Percentiles rank a stretch among this genome's conserved stretches.
Conservation (phyloP, 2,113 vertebrate species). For the Myotis brandtii region DNA sequence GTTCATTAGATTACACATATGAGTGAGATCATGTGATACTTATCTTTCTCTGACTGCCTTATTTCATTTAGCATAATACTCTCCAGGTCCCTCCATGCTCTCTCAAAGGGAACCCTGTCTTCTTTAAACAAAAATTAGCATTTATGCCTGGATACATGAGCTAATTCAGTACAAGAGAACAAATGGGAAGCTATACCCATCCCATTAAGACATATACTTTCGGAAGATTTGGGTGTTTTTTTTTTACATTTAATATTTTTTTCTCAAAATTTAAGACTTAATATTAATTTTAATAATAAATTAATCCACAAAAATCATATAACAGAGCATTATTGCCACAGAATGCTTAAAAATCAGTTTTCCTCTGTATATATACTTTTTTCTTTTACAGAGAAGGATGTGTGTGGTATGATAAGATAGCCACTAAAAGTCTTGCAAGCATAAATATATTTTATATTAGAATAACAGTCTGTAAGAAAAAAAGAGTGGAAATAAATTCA, state of each 20-base stretch:
- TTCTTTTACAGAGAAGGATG: not conserved
- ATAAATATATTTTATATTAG: constrained; percentile 16
- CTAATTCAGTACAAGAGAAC: not conserved
- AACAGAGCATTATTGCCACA: not conserved
- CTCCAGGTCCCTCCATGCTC: too few relatives aligned
- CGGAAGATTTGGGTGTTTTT: not conserved
- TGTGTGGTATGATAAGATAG: not conserved
- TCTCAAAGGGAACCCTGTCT: too few relatives aligned
- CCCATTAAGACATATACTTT: not conserved
- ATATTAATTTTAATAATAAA: not conserved
- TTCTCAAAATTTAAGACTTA: not conserved
- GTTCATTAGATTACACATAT: too few relatives aligned
- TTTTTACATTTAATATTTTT: constrained; percentile 45
- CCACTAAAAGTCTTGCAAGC: not conserved
- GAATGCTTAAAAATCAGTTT: constrained; percentile 36
- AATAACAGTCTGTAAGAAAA: not conserved
- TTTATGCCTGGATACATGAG: not conserved
- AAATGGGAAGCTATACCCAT: not conserved
- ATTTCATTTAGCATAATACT: too few relatives aligned
- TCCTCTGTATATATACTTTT: not conserved
- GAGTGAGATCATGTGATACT: too few relatives aligned
- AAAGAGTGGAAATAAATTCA: constrained; percentile 20
- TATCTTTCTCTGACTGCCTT: too few relatives aligned
- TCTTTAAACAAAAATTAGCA: constrained; percentile 7
- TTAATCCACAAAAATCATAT: not conserved